These are phyloP conservation scores for Dipodomys merriami DNA, from an alignment of 2,113 vertebrate genomes.

Conservation along the genomic window DNA sequence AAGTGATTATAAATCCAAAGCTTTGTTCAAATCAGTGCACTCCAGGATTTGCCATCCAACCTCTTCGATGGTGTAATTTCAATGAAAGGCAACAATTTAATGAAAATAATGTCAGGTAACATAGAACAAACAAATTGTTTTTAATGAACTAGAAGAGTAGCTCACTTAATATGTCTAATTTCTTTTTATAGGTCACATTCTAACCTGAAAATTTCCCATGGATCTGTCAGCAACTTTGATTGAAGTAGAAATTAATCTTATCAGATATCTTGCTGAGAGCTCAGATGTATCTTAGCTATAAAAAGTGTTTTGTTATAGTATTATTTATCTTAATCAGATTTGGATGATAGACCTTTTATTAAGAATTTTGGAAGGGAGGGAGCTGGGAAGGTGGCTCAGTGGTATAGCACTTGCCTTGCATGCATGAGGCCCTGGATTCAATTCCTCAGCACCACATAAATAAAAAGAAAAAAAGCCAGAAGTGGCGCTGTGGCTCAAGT, in stretches of 20 bases:
- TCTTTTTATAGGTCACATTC: conserved; percentile 49
- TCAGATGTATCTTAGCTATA: background rate
- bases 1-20: background rate
- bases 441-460: too few relatives aligned
- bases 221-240: conserved; percentile 48
- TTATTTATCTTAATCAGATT: conserved; percentile 50
- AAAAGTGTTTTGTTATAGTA: conserved; percentile 29
- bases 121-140: conserved; percentile 21
- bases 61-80: background rate
- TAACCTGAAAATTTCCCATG: background rate
- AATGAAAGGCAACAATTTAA: background rate
- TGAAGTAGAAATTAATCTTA: conserved; percentile 61
- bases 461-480: too few relatives aligned
- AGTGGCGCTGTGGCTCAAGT: too few relatives aligned
- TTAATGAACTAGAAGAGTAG: conserved; percentile 19
- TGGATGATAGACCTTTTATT: background rate
- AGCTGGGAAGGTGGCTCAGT: too few relatives aligned
- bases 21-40: background rate
- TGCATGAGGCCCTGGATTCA: too few relatives aligned
- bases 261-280: conserved; percentile 16
- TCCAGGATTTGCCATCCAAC: background rate
- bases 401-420: too few relatives aligned
- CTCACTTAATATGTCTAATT: conserved; percentile 22
- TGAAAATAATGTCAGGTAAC: conserved; percentile 4
- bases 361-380: conserved; percentile 21